A percentile compares a stretch with the other conserved stretches of the same genome.
Evolutionary conservation across 1,140 invertebrate species (phyloP).

Genomic region (Formica selysi): DNA sequence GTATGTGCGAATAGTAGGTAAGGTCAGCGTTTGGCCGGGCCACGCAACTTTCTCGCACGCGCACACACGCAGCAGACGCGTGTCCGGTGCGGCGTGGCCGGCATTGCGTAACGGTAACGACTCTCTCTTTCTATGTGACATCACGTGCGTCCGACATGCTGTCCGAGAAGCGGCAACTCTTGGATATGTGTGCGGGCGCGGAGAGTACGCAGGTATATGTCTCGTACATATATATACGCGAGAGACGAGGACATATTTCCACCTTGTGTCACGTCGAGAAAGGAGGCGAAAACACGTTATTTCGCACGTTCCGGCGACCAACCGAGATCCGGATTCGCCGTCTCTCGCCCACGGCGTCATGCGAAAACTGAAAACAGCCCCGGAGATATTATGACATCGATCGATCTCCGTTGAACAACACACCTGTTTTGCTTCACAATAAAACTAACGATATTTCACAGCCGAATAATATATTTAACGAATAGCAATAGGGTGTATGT

Average conservation of each 20-base stretch:
- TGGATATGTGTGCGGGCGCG: neutral
- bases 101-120: constrained; percentile 85
- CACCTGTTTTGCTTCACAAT: neutral
- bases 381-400: neutral
- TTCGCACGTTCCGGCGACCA: neutral
- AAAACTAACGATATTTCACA: too few species aligned
- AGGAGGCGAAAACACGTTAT: constrained; percentile 26
- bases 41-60: constrained; percentile 83
- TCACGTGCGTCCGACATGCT: constrained; percentile 75
- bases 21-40: constrained; percentile 85
- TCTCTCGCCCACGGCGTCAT: constrained; percentile 1
- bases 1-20: constrained; percentile 78
- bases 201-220: constrained; percentile 64
- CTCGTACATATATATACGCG: constrained; percentile 28
- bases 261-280: neutral
- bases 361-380: neutral
- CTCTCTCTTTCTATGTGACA: constrained; percentile 87
- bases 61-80: constrained; percentile 35
- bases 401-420: neutral
- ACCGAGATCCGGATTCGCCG: constrained; percentile 29
- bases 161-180: constrained; percentile 55
- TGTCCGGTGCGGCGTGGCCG: constrained; percentile 61
- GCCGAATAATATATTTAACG: too few species aligned
- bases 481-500: too few species aligned
- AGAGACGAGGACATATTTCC: neutral